Conservation (phyloP, 2,888 invertebrate genomes). For the Germaria angustata region DNA sequence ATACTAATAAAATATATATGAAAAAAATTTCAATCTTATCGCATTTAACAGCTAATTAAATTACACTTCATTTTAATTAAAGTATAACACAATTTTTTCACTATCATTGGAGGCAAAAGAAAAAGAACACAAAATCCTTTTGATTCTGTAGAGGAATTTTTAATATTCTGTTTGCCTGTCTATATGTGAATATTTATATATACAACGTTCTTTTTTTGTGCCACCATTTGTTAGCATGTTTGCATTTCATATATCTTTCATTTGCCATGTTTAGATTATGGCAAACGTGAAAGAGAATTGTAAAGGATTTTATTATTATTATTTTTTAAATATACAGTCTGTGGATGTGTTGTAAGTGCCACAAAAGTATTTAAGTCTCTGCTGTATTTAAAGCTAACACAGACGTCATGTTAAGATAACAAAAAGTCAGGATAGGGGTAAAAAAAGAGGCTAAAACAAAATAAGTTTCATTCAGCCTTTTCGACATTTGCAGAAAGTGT, state of each 20-base stretch:
- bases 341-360: conserved; percentile 7
- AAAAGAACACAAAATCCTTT: conserved; percentile 6
- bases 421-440: neutral
- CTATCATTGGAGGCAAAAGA: neutral
- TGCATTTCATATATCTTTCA: conserved; percentile 49
- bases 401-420: conserved; percentile 44
- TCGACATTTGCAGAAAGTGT: conserved; percentile 43
- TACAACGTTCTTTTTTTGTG: conserved; percentile 1
- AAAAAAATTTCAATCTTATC: too few relatives aligned
- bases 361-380: conserved; percentile 57
- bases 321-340: neutral
- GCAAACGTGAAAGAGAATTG: conserved; percentile 42
- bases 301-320: conserved; percentile 27
- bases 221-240: conserved; percentile 35
- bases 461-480: conserved; percentile 38
- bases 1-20: too few relatives aligned
- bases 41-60: neutral
- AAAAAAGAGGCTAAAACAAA: conserved; percentile 30
- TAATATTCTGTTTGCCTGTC: neutral
- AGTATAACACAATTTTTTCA: neutral
- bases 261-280: conserved; percentile 50
- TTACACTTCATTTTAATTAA: conserved; percentile 19
- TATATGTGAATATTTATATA: conserved; percentile 44
- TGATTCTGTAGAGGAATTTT: neutral
- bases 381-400: conserved; percentile 49